These are phyloP conservation scores for Varanus komodoensis DNA, from an alignment of 2,113 vertebrate species.

Conservation along the genomic window DNA sequence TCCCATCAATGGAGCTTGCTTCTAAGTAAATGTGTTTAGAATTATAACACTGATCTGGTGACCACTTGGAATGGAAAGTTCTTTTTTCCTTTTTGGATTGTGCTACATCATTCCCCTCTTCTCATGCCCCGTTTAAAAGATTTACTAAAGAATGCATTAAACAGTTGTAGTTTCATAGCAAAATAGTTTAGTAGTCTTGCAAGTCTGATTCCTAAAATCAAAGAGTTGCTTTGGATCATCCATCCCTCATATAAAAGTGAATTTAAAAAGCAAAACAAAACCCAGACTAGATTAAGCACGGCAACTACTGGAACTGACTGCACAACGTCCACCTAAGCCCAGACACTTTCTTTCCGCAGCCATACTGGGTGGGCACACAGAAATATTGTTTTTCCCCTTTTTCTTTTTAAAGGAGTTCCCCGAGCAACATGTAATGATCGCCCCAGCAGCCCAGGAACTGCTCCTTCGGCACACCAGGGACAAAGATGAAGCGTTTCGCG, in stretches of 20 bases:
- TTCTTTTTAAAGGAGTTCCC: no score
- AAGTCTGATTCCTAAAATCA: background rate
- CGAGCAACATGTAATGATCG: no score
- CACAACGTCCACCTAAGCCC: background rate
- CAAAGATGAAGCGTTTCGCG: no score
- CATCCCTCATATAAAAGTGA: background rate
- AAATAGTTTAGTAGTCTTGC: background rate
- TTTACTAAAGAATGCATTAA: background rate
- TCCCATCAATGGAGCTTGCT: background rate
- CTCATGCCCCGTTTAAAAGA: background rate
- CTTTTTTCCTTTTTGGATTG: background rate
- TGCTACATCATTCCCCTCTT: background rate
- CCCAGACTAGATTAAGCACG: background rate
- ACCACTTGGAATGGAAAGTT: background rate
- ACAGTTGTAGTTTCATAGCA: background rate
- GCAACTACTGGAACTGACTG: background rate
- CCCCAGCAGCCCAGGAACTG: no score
- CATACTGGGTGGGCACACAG: no score
- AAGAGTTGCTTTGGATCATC: background rate
- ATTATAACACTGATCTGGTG: background rate
- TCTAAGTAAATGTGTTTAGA: background rate
- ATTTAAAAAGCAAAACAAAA: background rate
- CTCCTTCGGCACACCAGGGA: background rate
- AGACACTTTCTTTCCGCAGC: no score
- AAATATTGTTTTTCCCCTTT: no score